Base-by-base conservation (phyloP, 2,888 invertebrate species). In the Lithophane semibrunnea region DNA sequence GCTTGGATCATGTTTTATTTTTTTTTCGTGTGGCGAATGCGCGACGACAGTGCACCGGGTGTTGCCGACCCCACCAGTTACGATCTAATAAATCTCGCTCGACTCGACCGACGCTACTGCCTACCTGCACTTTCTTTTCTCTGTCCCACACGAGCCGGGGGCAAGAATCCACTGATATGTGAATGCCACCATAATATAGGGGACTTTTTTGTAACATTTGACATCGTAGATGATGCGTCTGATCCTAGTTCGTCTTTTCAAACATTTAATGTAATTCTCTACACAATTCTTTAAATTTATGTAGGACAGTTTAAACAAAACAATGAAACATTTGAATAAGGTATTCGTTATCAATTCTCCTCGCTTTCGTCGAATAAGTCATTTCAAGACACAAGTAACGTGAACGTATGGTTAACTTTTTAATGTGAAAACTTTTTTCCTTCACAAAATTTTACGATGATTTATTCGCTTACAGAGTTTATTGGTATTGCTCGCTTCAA, bases 91-190 rank as follows among this genome's bases (percentile, higher is more conserved):
- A 96, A 96, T 96, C 95, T 94, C 91, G 92, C 92, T 89, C 90
- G 90, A 88, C 88, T 91, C 90, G 90, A 84, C 89, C 90, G 91
- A 90, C 89, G 92, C 92, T 90, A 91, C 92, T 91, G 90, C 91
- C 94, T 95, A 95, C 96, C 96, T 96, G 95, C 95, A 95, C 95
- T 95, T 95, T 95, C 95, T 95, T 95, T 94, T 96, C 95, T 94
- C 94, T 95, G 94, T 95, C 95, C 90, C 94, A 92, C 95, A 94
- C 92, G 90, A 89, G 91, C 89, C 88, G 86, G 87, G 88, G 90
- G 88, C 91, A 91, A 91, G 90, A 88, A 90, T 91, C 86, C 82
- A 89, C 90, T 85, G 88, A 92, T 91, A 92, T 90, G 91, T 90
- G 91, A 92, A 92, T 88, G 92, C 89, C 89, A 91, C 90, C 87